phyloP scores from a whole-genome alignment of 2,113 vertebrate genomes.

The Oryzias woworae region DNA sequence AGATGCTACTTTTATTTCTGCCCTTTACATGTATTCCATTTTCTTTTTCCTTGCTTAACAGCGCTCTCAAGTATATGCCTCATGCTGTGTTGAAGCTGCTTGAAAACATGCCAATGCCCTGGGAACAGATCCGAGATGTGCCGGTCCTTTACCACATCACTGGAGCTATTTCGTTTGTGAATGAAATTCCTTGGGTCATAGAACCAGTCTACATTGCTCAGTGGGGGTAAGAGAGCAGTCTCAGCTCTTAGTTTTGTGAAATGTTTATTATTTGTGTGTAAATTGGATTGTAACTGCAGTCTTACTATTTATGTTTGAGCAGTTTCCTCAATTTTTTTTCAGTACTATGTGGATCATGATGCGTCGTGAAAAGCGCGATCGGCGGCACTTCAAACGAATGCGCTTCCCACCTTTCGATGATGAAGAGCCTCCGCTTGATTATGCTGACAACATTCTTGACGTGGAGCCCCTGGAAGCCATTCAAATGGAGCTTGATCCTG shows the following conservation, averaged over 20 bases:
- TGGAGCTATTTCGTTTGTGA: conserved; percentile 98
- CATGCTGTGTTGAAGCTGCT: conserved; percentile 96
- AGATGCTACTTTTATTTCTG: neutral
- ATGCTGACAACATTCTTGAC: conserved; percentile 97
- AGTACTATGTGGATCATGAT: conserved; percentile 99
- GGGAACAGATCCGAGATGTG: conserved; percentile 97
- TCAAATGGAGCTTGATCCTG: conserved; percentile 93
- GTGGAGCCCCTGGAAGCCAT: conserved; percentile 97
- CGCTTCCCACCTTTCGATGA: conserved; percentile 97
- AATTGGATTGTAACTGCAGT: neutral
- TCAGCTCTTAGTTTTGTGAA: neutral
- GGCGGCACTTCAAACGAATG: conserved; percentile 98
- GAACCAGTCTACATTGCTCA: conserved; percentile 98
- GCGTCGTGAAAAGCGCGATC: conserved; percentile 96
- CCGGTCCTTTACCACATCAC: conserved; percentile 98
- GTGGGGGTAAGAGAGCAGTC: conserved; percentile 85
- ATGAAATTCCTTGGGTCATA: conserved; percentile 99
- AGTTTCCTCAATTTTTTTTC: neutral
- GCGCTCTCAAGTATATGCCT: conserved; percentile 98
- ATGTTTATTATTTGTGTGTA: neutral
- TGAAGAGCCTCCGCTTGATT: conserved; percentile 95
- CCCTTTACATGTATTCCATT: neutral
- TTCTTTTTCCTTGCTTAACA: conserved; percentile 44
- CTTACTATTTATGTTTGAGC: neutral
- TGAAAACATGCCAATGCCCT: conserved; percentile 99